phyloP scores from a whole-genome alignment of 2,888 invertebrate genomes.

The Leucozona laternaria region DNA sequence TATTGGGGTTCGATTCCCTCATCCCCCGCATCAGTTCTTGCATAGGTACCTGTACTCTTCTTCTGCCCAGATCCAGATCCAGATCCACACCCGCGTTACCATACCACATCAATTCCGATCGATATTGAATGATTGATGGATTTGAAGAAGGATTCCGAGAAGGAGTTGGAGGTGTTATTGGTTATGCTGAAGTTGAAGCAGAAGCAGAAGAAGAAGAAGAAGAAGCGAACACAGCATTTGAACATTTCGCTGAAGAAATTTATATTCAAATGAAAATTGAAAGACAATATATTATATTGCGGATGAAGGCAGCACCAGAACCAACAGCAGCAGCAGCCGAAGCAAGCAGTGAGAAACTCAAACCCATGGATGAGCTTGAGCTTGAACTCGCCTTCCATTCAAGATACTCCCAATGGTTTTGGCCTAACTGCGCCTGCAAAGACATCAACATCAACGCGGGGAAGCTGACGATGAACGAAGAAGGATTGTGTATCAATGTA shows the following conservation, averaged over 20 bases:
- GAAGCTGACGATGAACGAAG: conserved; percentile 42
- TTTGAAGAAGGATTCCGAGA: conserved; percentile 50
- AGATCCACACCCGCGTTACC: conserved; percentile 4
- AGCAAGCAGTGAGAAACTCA: conserved; percentile 24
- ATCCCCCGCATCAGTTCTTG: too few species aligned
- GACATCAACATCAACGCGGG: neutral
- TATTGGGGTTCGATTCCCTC: neutral
- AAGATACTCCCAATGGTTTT: conserved; percentile 23
- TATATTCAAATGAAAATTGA: conserved; percentile 75
- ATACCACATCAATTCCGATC: conserved; percentile 55
- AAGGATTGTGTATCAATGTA: conserved; percentile 75
- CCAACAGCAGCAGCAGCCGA: neutral
- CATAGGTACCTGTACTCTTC: neutral
- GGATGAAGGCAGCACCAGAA: conserved; percentile 43
- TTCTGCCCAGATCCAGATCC: neutral
- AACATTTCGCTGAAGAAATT: conserved; percentile 66
- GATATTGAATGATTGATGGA: conserved; percentile 76
- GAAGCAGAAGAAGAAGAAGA: neutral
- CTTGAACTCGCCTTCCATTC: conserved; percentile 8
- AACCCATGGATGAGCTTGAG: conserved; percentile 34
- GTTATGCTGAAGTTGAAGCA: neutral
- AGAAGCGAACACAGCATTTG: conserved; percentile 40
- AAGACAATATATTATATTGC: conserved; percentile 75
- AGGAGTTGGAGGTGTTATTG: conserved; percentile 12
- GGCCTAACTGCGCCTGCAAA: conserved; percentile 6